These are phyloP conservation scores for Corythoichthys intestinalis DNA, from an alignment of 2,113 vertebrate species.

Conservation along the genomic window DNA sequence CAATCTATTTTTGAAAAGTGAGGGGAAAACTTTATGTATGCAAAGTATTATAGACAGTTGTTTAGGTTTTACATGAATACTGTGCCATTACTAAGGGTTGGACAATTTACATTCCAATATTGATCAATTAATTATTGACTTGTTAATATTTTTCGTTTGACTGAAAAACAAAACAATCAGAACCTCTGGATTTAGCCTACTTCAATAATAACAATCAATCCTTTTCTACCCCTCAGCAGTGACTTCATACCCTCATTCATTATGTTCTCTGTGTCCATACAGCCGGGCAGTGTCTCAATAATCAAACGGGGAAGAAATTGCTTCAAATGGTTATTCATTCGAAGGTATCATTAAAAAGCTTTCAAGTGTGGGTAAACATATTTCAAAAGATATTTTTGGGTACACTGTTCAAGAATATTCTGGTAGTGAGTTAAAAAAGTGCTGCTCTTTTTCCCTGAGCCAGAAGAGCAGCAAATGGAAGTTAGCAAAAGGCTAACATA, in stretches of 20 bases:
- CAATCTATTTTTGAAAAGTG: no score
- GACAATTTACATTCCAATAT: no score
- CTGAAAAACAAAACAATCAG: no score
- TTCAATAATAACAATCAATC: neutral
- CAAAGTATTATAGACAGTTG: no score
- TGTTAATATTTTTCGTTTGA: neutral
- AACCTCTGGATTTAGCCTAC: neutral
- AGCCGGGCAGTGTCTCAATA: neutral
- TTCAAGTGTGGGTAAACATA: neutral
- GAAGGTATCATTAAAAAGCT: neutral
- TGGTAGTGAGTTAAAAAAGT: neutral
- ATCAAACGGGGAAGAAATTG: neutral
- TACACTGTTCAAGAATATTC: conserved; percentile 4
- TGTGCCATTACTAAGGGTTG: no score
- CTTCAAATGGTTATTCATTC: neutral
- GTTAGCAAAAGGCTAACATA: conserved; percentile 6
- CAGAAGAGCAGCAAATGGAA: conserved; percentile 4
- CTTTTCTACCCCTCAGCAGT: neutral
- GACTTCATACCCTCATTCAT: neutral
- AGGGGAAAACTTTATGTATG: no score
- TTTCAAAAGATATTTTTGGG: conserved; percentile 1
- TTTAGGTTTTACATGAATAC: no score
- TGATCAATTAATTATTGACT: no score
- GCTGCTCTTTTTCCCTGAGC: neutral
- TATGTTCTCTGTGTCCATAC: neutral